Base-by-base conservation (phyloP, 2,797 vertebrate species). In the Pteronotus mesoamericanus region DNA sequence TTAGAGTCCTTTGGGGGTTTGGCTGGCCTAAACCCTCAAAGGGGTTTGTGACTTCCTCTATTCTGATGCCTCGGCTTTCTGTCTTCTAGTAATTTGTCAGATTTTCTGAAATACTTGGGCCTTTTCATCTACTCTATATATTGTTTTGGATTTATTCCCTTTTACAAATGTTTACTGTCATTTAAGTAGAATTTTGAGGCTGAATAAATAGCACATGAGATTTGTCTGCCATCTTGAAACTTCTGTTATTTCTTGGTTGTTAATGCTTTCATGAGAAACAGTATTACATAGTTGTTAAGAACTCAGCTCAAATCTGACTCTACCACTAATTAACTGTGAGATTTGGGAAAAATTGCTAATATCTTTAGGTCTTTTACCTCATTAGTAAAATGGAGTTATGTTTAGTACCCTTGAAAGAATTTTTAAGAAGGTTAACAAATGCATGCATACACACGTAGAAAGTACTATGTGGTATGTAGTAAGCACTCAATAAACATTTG, bases 101-200 rank as follows among this genome's bases (percentile, higher is more conserved):
- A 57, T 82, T 24, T 89, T 75, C 71, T 89, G 46, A 86, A 71
- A 86, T 78, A 83, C 68, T 59, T 72, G 37, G 66, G 53, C 29
- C 32, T 95, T 88, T 53, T 29, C 10, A 57, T 53, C 69, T 92
- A 44, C 42, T 94, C 68, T 86, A 26, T 55, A 80, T 79, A 46
- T 83, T 71, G n/a, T 86, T 93, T 92, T 82, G 34, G 44, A 32
- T 83, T 91, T 74, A 57, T 44, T 92, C 34, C 29, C 53, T 89
- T 95, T 78, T 12, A 79, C 11, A 78, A 34, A 51, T 80, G 42
- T 42, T 92, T 92, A 59, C 53, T 97, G 55, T 72, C 59, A 89
- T 53, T 89, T 97, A 55, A 84, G 69, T 84, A 94, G 82, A 83
- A 87, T 68, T 92, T 94, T 86, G 91, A 91, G 61, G 64, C 15